phyloP scores from a whole-genome alignment of 2,888 invertebrate species.

The Nysson spinosus region DNA sequence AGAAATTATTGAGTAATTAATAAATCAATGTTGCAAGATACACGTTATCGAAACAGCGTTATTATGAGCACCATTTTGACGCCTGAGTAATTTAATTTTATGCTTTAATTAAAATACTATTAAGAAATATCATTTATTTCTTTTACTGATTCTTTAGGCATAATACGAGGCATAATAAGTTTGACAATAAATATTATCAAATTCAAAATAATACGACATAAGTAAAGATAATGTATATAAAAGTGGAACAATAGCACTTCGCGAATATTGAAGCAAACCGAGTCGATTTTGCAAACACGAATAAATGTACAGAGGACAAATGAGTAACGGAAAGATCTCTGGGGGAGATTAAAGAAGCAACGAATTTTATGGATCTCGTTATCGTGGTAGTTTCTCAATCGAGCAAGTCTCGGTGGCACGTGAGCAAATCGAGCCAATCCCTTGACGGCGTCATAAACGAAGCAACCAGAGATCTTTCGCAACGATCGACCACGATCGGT shows the following conservation, averaged over 20 bases:
- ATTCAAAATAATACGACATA: neutral
- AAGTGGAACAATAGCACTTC: too few species aligned
- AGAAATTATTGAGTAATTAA: too few species aligned
- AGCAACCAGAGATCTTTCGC: constrained; percentile 33
- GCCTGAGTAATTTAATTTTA: too few species aligned
- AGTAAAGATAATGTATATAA: neutral
- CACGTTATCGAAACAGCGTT: too few species aligned
- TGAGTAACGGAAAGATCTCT: neutral
- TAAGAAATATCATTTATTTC: too few species aligned
- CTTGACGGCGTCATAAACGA: constrained; percentile 30
- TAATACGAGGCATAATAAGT: neutral
- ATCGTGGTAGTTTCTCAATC: constrained; percentile 42
- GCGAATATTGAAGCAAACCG: too few species aligned
- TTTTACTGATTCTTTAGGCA: neutral
- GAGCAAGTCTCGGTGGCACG: constrained; percentile 27
- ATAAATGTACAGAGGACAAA: constrained; percentile 7
- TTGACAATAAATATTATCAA: neutral
- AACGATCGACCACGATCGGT: constrained; percentile 29
- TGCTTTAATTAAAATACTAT: too few species aligned
- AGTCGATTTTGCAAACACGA: too few species aligned
- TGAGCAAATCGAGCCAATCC: constrained; percentile 46
- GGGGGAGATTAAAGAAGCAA: constrained; percentile 5
- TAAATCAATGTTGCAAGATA: too few species aligned
- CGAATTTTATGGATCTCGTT: constrained; percentile 36
- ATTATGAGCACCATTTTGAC: too few species aligned